Percentiles rank a stretch among this genome's conserved stretches.
Evolutionary conservation across 2,797 vertebrate genomes (phyloP).

Genomic region (Propithecus perrieri): DNA sequence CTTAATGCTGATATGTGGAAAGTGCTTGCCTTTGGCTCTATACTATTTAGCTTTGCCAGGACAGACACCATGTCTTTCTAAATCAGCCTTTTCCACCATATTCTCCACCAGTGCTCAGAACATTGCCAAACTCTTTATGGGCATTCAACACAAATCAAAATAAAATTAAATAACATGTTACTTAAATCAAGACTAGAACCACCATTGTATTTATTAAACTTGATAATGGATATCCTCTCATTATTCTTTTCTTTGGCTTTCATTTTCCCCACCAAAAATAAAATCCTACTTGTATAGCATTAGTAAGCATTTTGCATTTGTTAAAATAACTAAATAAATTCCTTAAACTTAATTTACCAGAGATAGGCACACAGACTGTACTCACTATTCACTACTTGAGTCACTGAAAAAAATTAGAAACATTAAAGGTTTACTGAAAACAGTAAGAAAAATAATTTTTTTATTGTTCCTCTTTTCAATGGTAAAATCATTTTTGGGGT

Average conservation of each 20-base stretch:
- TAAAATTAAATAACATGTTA: not conserved
- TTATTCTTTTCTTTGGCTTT: not conserved
- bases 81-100: not conserved
- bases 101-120: not conserved
- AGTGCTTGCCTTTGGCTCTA: not conserved
- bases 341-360: not conserved
- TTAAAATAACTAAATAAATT: not conserved
- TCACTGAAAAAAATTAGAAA: constrained; percentile 8
- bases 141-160: not conserved
- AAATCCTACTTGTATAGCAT: not conserved
- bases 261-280: not conserved
- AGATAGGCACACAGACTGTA: not conserved
- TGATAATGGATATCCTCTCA: not conserved
- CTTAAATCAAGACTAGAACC: not conserved
- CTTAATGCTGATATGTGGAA: not conserved
- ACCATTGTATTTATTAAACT: not conserved
- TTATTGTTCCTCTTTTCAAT: not conserved
- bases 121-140: not conserved
- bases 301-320: not conserved
- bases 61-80: not conserved
- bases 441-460: constrained; percentile 7
- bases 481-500: not conserved
- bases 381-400: not conserved
- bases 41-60: not conserved
- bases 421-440: not conserved